phyloP scores from a whole-genome alignment of 2,113 vertebrate genomes.

The Ramphastos sulfuratus region DNA sequence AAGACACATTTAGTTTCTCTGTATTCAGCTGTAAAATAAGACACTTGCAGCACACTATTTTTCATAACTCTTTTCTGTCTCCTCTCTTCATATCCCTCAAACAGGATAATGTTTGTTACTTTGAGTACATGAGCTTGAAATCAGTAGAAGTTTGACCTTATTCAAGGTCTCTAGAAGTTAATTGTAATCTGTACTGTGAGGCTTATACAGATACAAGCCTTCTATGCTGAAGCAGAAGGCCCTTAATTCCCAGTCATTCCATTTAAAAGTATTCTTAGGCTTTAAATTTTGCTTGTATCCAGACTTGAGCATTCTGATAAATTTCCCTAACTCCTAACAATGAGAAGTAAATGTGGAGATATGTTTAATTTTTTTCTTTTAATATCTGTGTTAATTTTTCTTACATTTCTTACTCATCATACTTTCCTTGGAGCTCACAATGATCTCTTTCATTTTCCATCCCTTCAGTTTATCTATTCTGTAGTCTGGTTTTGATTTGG shows the following conservation, averaged over 20 bases:
- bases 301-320: not conserved
- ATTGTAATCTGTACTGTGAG: not conserved
- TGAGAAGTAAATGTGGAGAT: not conserved
- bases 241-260: not conserved
- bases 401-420: not conserved
- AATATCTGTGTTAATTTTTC: not conserved
- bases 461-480: not conserved
- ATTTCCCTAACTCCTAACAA: not conserved
- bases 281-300: not conserved
- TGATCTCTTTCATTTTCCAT: not conserved
- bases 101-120: not conserved
- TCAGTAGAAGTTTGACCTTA: not conserved
- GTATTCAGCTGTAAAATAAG: not conserved
- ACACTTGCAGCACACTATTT: not conserved
- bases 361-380: not conserved
- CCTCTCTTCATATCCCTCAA: not conserved
- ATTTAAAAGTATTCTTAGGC: not conserved
- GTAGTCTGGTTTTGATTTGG: not conserved
- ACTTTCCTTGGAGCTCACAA: not conserved
- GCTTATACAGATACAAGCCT: not conserved
- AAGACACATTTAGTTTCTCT: not conserved
- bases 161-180: accelerated
- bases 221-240: not conserved
- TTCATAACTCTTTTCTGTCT: not conserved
- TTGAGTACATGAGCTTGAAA: not conserved